phyloP scores from a whole-genome alignment of 2,113 vertebrate species.

The Mirza zaza region DNA sequence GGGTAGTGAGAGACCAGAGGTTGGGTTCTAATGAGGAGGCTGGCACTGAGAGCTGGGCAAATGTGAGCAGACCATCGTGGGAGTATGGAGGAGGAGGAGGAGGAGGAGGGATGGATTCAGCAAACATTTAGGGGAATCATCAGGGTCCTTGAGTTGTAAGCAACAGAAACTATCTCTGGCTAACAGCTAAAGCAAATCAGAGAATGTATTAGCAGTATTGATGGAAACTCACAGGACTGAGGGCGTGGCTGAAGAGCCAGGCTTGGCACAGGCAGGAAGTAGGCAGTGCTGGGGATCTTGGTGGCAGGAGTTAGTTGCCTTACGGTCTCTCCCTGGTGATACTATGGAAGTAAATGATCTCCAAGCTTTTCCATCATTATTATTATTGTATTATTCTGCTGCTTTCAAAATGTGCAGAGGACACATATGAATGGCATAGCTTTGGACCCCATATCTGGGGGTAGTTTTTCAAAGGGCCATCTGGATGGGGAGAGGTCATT shows the following conservation, averaged over 20 bases:
- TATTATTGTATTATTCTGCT: not conserved
- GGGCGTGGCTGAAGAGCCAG: not conserved
- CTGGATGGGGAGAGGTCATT: not conserved
- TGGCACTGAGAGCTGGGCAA: not conserved
- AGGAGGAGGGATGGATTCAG: not conserved
- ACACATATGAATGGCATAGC: not conserved
- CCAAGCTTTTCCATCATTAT: not conserved
- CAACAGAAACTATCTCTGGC: not conserved
- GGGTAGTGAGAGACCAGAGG: not conserved
- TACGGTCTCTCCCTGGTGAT: not conserved
- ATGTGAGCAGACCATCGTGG: fast-evolving
- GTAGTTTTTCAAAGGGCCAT: not conserved
- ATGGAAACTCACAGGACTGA: not conserved
- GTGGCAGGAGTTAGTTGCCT: not conserved
- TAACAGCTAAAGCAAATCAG: not conserved
- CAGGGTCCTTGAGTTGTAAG: not conserved
- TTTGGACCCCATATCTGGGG: not conserved
- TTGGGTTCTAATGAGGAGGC: not conserved
- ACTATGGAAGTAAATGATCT: not conserved
- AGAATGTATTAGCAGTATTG: not conserved
- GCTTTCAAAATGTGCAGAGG: not conserved
- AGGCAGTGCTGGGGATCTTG: too few relatives aligned
- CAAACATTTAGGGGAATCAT: not conserved
- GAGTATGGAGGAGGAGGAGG: not conserved
- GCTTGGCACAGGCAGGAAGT: not conserved